Conservation (phyloP, 2,797 vertebrate genomes). For the Emydoidea blandingii region DNA sequence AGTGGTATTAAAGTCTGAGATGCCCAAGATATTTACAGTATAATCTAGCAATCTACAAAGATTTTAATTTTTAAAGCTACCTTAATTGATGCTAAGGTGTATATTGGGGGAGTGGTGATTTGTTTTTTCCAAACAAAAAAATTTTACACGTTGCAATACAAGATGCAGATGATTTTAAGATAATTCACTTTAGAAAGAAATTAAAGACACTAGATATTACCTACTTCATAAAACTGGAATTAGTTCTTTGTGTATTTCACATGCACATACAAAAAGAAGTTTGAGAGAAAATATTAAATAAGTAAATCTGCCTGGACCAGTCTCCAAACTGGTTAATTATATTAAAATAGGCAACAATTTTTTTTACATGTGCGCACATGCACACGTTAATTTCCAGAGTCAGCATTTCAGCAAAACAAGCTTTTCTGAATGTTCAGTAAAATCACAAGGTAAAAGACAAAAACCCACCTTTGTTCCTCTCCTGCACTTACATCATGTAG, state of each 20-base stretch:
- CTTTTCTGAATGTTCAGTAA: neutral
- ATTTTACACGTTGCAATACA: neutral
- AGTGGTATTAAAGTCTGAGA: neutral
- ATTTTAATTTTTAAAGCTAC: neutral
- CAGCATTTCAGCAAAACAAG: neutral
- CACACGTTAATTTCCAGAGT: neutral
- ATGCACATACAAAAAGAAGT: neutral
- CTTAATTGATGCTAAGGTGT: neutral
- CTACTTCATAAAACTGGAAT: neutral
- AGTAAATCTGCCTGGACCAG: neutral
- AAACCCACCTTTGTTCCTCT: conserved; percentile 92
- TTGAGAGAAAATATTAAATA: neutral
- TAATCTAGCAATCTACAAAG: neutral
- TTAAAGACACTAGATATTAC: neutral
- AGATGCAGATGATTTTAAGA: neutral
- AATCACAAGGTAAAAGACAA: neutral
- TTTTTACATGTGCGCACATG: neutral
- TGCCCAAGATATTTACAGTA: neutral
- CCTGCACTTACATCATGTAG: conserved; percentile 93
- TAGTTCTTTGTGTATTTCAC: neutral
- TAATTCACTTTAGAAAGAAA: neutral
- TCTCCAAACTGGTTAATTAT: neutral
- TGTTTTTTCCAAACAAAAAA: neutral
- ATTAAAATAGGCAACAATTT: neutral
- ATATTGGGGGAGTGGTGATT: no score